Base-by-base conservation (phyloP, 2,888 invertebrate genomes). In the Anticlea derivata region DNA sequence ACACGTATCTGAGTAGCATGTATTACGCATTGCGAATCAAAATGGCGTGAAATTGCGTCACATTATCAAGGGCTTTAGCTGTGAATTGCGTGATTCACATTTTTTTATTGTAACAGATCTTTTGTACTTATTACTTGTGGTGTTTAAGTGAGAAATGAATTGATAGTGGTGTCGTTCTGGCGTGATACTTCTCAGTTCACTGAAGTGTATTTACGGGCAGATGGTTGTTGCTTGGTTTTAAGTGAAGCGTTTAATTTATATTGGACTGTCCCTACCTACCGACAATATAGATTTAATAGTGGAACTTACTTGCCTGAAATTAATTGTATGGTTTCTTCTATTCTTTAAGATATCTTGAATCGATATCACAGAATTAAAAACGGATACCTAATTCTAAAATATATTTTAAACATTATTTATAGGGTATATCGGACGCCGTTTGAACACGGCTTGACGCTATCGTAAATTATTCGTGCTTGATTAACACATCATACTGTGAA, bases 1-100 rank as follows among this genome's bases (percentile, higher is more conserved):
- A 68, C 75, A 78, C 75, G 80, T 79, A 80, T 70, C 69, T 54
- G 68, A 73, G 85, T 82, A 85, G 85, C 80, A 52, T 67, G 58
- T 65, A 63, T 64, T 69, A 76, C 78, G 74, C 51, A 61, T 61
- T 68, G 70, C 66, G 34, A 78, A 59, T 80, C 80, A 83, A 83
- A 75, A 80, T 61, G 51, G 78, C 89, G 77, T 89, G 78, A 87
- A 89, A 89, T 90, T 86, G 77, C 81, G 84, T 87, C 86, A 86
- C 79, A 67, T 80, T 79, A 71, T 70, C 52, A 50, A 22, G 52
- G 58, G 64, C 57, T 64, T 66, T 58, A 63, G 29, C 34, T 46
- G 39, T 43, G 53, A 45, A 55, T 58, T 58, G 55, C 57, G 55
- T 61, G 60, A 56, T 56, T 55, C 45, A 50, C 7, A 17, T n/a